phyloP scores from a whole-genome alignment of 2,888 invertebrate species.

The Phragmatobia fuliginosa region DNA sequence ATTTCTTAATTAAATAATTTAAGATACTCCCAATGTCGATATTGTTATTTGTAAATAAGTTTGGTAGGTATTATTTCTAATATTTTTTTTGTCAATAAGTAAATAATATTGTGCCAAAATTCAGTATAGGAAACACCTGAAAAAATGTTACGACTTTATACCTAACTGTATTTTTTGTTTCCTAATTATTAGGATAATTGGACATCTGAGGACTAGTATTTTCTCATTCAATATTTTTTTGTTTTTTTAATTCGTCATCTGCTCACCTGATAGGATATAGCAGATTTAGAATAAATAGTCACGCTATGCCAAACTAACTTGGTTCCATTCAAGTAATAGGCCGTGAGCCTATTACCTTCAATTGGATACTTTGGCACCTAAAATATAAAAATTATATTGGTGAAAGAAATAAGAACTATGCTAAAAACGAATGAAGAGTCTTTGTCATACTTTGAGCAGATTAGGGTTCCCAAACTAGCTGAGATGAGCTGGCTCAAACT shows the following conservation, averaged over 20 bases:
- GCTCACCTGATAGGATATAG: background rate
- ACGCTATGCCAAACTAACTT: background rate
- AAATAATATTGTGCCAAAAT: background rate
- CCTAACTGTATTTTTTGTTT: background rate
- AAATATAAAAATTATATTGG: background rate
- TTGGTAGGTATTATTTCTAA: background rate
- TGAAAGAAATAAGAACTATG: background rate
- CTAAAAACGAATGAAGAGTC: background rate
- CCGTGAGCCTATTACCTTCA: background rate
- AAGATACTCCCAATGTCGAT: background rate
- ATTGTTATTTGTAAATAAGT: background rate
- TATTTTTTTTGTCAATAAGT: background rate
- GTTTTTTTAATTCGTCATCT: background rate
- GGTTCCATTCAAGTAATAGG: background rate
- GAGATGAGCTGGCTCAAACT: background rate
- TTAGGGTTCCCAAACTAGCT: background rate
- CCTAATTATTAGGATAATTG: background rate
- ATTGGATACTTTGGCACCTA: background rate
- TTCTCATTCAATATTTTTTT: too few species aligned
- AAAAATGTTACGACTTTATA: background rate
- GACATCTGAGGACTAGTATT: background rate
- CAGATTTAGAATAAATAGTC: background rate
- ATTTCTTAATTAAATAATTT: background rate
- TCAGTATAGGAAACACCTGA: background rate
- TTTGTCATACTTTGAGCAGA: background rate